phyloP scores from a whole-genome alignment of 1,140 invertebrate genomes.

The Cotesia glomerata region DNA sequence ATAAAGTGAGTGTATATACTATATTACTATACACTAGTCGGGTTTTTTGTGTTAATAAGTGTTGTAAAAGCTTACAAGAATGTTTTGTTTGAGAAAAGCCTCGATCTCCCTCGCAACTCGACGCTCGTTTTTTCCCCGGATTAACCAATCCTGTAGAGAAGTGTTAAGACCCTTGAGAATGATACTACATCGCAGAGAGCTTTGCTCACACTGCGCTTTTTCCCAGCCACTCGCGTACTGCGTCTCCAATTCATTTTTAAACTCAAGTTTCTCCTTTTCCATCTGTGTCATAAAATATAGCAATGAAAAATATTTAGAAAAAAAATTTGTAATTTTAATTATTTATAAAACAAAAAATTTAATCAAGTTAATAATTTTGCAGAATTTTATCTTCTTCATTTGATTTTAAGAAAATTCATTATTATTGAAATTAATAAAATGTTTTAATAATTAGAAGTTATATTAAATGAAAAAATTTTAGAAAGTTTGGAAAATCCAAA shows the following conservation, averaged over 20 bases:
- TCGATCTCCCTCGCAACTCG: conserved; percentile 43
- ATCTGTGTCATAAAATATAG: conserved; percentile 36
- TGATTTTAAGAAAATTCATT: no score
- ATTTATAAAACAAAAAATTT: no score
- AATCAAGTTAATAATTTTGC: no score
- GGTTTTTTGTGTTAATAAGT: not conserved
- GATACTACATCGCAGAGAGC: conserved; percentile 38
- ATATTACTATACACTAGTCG: no score
- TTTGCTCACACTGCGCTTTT: conserved; percentile 49
- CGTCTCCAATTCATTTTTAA: conserved; percentile 44
- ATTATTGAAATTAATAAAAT: no score
- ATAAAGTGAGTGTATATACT: not conserved
- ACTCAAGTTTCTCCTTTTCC: conserved; percentile 45
- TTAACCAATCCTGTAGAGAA: conserved; percentile 38
- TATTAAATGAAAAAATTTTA: no score
- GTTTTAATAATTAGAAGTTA: no score
- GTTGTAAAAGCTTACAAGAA: conserved; percentile 41
- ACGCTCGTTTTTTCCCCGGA: conserved; percentile 45
- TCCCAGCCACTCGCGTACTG: conserved; percentile 50
- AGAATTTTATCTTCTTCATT: no score
- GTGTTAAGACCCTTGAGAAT: conserved; percentile 41
- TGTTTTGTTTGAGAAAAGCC: conserved; percentile 45
- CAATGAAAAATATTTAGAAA: not conserved
- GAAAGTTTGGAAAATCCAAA: no score
- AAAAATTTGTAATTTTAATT: no score